phyloP scores from a whole-genome alignment of 2,797 vertebrate genomes.

The Selene dorsalis region DNA sequence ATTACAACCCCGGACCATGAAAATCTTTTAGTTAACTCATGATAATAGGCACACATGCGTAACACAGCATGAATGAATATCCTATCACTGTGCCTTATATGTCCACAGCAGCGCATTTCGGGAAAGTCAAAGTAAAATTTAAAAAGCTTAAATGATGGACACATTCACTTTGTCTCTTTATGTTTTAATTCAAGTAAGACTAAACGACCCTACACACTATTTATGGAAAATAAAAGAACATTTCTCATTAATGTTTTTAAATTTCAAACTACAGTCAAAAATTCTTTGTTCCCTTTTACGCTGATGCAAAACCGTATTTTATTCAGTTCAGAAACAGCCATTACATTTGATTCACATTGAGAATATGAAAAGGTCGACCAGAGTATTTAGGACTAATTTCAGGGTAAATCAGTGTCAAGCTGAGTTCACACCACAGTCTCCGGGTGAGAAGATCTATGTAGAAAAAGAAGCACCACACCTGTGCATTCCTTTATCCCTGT shows the following conservation, averaged over 20 bases:
- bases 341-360: background rate
- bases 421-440: constrained; percentile 19
- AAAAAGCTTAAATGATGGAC: background rate
- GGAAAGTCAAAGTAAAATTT: background rate
- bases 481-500: constrained; percentile 28
- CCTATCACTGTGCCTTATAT: background rate
- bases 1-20: constrained; percentile 1
- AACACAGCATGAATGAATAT: constrained; percentile 6
- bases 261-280: background rate
- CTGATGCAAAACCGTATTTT: no score
- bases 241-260: background rate
- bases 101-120: background rate
- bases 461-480: constrained; percentile 27
- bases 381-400: constrained; percentile 20
- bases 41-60: background rate
- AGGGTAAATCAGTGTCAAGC: constrained; percentile 22
- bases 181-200: background rate
- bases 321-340: background rate
- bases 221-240: background rate
- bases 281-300: background rate
- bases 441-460: constrained; percentile 3
- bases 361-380: background rate
- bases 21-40: background rate
- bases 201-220: background rate
- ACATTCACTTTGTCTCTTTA: background rate